phyloP scores from a whole-genome alignment of 2,113 vertebrate genomes.

The Lophius piscatorius region DNA sequence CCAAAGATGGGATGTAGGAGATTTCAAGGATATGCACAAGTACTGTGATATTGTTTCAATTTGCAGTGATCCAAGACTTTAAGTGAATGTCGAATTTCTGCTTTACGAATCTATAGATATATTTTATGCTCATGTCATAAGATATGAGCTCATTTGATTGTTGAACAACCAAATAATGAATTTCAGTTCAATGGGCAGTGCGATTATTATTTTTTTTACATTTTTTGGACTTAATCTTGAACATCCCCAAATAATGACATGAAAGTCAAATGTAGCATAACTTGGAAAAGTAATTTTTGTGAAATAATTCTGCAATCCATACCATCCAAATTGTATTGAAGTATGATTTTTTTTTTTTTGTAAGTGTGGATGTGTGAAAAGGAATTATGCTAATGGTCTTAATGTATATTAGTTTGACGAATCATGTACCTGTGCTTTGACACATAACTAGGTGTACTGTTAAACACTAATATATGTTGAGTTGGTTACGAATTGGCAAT shows the following conservation, averaged over 20 bases:
- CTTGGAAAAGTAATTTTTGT: too few species aligned
- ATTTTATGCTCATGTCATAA: not conserved
- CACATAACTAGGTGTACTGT: not conserved
- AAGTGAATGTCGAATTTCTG: not conserved
- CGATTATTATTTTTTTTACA: too few species aligned
- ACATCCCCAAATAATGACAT: too few species aligned
- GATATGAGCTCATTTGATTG: not conserved
- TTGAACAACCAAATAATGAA: conserved; percentile 31
- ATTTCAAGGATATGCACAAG: not conserved
- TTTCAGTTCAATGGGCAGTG: too few species aligned
- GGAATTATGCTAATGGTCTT: conserved; percentile 26
- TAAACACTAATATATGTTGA: not conserved
- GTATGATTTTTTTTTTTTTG: too few species aligned
- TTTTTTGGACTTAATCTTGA: too few species aligned
- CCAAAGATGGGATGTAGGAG: conserved; percentile 13
- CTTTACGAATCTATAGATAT: not conserved
- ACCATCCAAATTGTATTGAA: too few species aligned
- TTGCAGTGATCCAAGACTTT: not conserved
- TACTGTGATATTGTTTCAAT: conserved; percentile 9
- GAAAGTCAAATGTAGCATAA: too few species aligned
- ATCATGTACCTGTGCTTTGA: conserved; percentile 8
- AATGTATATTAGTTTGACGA: conserved; percentile 11
- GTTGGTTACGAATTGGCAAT: not conserved
- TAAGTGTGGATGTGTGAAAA: not conserved
- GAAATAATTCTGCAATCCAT: too few species aligned